A percentile compares a stretch with the other conserved stretches of the same genome.
phyloP scores from a whole-genome alignment of 64 coral and sea anemone genomes.

The Orbicella faveolata region DNA sequence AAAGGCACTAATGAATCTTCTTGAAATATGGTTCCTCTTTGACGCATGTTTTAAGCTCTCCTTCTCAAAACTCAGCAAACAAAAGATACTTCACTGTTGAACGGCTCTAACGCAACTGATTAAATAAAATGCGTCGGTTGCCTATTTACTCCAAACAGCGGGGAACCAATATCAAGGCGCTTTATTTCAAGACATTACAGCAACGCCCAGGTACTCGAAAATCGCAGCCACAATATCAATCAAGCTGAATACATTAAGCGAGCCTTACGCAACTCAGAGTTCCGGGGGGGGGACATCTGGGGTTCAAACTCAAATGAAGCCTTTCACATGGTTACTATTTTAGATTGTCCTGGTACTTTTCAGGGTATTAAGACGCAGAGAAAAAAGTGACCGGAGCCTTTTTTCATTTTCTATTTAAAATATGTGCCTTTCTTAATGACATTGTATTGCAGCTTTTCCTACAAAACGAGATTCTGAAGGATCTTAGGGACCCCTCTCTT shows the following conservation, averaged over 20 bases:
- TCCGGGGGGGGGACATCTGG: no score
- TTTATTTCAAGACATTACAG: slow-evolving; percentile 24
- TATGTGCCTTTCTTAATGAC: no score
- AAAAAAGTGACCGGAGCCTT: no score
- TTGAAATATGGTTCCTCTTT: slow-evolving; percentile 14
- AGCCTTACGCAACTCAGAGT: background rate
- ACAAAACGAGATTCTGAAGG: no score
- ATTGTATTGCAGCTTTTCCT: no score
- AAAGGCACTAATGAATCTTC: background rate
- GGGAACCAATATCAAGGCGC: background rate
- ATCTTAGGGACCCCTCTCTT: no score
- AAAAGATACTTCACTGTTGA: background rate
- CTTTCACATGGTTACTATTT: no score
- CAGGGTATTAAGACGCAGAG: no score
- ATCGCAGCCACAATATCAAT: background rate
- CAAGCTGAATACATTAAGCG: background rate
- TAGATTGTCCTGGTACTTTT: no score
- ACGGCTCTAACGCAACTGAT: background rate
- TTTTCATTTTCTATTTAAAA: no score
- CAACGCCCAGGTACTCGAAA: slow-evolving; percentile 1
- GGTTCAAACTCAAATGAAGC: no score
- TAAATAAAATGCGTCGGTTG: background rate
- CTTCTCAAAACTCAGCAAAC: background rate
- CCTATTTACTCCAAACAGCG: background rate
- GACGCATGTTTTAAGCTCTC: slow-evolving; percentile 9